Evolutionary conservation across 1,140 invertebrate genomes (phyloP).

Genomic region (Drosophila biarmipes): DNA sequence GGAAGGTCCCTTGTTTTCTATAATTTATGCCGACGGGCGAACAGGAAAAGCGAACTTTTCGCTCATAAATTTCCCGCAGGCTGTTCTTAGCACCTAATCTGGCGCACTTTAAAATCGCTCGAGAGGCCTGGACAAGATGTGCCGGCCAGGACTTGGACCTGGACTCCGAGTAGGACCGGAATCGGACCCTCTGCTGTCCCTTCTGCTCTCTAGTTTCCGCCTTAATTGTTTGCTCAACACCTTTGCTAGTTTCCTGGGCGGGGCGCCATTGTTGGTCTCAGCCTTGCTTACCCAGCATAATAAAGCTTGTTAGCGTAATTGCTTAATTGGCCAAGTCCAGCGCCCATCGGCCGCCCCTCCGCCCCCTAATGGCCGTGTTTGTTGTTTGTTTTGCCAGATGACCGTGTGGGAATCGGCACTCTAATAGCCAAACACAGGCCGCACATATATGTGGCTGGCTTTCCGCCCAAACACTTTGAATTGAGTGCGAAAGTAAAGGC

Average conservation of each 20-base stretch:
- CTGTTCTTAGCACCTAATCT: slow-evolving; percentile 59
- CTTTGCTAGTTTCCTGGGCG: slow-evolving; percentile 51
- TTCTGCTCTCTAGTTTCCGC: slow-evolving; percentile 32
- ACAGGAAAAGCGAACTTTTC: slow-evolving; percentile 47
- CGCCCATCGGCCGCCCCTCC: background rate
- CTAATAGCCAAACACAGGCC: slow-evolving; percentile 16
- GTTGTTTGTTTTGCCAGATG: slow-evolving; percentile 57
- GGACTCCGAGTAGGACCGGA: slow-evolving; percentile 13
- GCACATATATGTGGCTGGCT: slow-evolving; percentile 42
- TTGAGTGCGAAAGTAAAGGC: slow-evolving; percentile 52
- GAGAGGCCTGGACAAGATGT: background rate
- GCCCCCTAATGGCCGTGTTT: slow-evolving; percentile 65
- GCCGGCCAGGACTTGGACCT: background rate
- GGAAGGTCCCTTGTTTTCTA: slow-evolving; percentile 40
- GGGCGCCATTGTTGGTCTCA: slow-evolving; percentile 31
- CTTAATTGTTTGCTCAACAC: slow-evolving; percentile 78
- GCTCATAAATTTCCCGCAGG: slow-evolving; percentile 55
- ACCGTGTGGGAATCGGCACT: slow-evolving; percentile 62
- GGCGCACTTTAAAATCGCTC: slow-evolving; percentile 60
- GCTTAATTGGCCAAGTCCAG: slow-evolving; percentile 70
- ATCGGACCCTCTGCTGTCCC: slow-evolving; percentile 26
- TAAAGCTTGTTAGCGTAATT: slow-evolving; percentile 82
- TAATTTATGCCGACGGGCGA: slow-evolving; percentile 58
- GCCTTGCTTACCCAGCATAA: slow-evolving; percentile 58
- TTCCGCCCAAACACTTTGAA: slow-evolving; percentile 38